These are phyloP conservation scores for Brachypalpus laphriformis DNA, from an alignment of 2,888 invertebrate genomes.

Conservation along the genomic window DNA sequence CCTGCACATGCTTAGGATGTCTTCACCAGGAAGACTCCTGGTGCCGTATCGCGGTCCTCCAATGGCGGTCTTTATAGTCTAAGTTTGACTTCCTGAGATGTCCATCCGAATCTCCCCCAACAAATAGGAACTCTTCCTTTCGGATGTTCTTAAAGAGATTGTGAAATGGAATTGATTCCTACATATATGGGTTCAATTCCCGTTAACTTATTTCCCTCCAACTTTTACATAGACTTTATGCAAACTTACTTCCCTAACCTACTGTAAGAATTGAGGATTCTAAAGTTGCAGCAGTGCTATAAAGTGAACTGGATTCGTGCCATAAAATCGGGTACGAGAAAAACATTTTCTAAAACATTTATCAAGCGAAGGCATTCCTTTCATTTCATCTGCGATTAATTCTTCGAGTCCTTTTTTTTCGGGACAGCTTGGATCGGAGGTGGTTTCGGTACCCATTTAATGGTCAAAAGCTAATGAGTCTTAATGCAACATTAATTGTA, in stretches of 20 bases:
- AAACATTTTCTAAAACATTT: conserved; percentile 50
- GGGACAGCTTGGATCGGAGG: neutral
- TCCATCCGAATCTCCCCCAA: too few relatives aligned
- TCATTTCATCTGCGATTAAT: conserved; percentile 11
- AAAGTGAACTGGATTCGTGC: conserved; percentile 32
- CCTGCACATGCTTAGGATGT: too few relatives aligned
- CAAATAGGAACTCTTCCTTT: too few relatives aligned
- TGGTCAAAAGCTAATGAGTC: conserved; percentile 67
- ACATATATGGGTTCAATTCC: too few relatives aligned
- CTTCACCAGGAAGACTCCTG: too few relatives aligned
- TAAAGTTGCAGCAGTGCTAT: neutral
- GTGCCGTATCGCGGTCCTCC: too few relatives aligned
- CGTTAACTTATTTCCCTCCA: too few relatives aligned
- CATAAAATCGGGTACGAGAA: conserved; percentile 40
- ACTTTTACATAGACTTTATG: neutral
- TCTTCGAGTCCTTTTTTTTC: neutral
- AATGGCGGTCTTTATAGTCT: too few relatives aligned
- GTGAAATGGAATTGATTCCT: too few relatives aligned
- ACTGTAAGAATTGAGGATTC: neutral
- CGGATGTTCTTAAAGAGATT: too few relatives aligned
- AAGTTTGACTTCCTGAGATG: too few relatives aligned
- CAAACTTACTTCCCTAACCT: neutral
- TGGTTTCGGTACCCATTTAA: conserved; percentile 28
- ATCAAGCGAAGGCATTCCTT: conserved; percentile 22
- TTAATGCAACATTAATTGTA: conserved; percentile 71